Conservation (phyloP, 1,140 invertebrate species). For the Thalassaphorura encarpata region DNA sequence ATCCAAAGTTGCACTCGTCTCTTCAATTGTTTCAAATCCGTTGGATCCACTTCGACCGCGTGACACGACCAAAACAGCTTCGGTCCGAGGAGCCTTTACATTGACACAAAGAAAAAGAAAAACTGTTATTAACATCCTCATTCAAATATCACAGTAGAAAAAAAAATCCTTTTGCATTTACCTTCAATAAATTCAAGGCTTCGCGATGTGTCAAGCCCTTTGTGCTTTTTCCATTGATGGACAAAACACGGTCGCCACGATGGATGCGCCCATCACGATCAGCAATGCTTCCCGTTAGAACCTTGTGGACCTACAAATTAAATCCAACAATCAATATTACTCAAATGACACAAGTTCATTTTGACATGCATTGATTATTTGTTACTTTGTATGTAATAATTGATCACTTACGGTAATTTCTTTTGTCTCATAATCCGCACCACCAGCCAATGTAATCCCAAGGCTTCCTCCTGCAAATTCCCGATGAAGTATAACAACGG, state of each 20-base stretch:
- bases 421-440: slow-evolving; percentile 77
- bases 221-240: slow-evolving; percentile 76
- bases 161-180: slow-evolving; percentile 35
- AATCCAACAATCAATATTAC: background rate
- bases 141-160: background rate
- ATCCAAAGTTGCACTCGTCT: slow-evolving; percentile 27
- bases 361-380: background rate
- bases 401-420: slow-evolving; percentile 66
- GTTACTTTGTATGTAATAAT: background rate
- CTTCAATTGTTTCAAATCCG: slow-evolving; percentile 31
- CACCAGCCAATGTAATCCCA: slow-evolving; percentile 75
- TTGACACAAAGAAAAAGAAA: slow-evolving; percentile 9
- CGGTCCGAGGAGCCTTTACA: slow-evolving; percentile 50
- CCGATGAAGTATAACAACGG: slow-evolving; percentile 51
- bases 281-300: slow-evolving; percentile 69
- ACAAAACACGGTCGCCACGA: slow-evolving; percentile 73
- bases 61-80: slow-evolving; percentile 56
- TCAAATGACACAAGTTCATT: background rate
- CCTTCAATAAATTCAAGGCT: slow-evolving; percentile 73
- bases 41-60: slow-evolving; percentile 33
- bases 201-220: slow-evolving; percentile 70
- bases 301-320: slow-evolving; percentile 64
- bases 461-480: slow-evolving; percentile 60
- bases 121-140: slow-evolving; percentile 10
- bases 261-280: slow-evolving; percentile 73